A percentile compares a stretch with the other conserved stretches of the same genome.
These are phyloP conservation scores for Diarsia brunnea DNA, from an alignment of 2,888 invertebrate species.

Conservation along the genomic window DNA sequence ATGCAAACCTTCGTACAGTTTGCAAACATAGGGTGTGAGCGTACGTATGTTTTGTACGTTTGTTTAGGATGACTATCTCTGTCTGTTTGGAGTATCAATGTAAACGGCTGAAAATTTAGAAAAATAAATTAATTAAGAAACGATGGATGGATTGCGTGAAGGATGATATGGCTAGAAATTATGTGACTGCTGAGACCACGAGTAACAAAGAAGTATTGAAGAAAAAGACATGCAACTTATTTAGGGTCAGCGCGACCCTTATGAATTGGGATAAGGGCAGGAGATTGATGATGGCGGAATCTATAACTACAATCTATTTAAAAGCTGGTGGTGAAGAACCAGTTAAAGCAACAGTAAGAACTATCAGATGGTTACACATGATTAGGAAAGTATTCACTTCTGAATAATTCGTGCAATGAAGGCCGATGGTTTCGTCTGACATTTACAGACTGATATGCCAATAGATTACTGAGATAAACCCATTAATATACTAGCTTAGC, in stretches of 20 bases:
- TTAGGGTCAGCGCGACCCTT: not conserved
- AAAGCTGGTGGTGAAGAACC: not conserved
- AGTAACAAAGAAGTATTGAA: not conserved
- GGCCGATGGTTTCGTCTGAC: slow-evolving; percentile 27
- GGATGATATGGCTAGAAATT: not conserved
- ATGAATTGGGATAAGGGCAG: not conserved
- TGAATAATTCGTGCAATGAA: not conserved
- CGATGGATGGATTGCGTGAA: not conserved
- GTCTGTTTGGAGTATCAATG: too few species aligned
- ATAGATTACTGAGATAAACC: slow-evolving; percentile 18
- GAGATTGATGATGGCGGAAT: not conserved
- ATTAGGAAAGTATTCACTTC: not conserved
- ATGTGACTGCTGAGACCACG: not conserved
- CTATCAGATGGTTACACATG: not conserved
- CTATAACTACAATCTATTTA: not conserved
- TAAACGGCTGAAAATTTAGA: not conserved
- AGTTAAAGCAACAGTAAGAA: not conserved
- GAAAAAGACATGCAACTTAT: not conserved
- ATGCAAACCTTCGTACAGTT: not conserved
- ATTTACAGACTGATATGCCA: slow-evolving; percentile 33
- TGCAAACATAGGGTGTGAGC: not conserved
- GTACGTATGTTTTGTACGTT: too few species aligned
- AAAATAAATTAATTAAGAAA: not conserved
- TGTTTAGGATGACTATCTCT: too few species aligned
- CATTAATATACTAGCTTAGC: slow-evolving; percentile 20